Base-by-base conservation (phyloP, 1,140 invertebrate species). In the Bombus sibiricus region DNA sequence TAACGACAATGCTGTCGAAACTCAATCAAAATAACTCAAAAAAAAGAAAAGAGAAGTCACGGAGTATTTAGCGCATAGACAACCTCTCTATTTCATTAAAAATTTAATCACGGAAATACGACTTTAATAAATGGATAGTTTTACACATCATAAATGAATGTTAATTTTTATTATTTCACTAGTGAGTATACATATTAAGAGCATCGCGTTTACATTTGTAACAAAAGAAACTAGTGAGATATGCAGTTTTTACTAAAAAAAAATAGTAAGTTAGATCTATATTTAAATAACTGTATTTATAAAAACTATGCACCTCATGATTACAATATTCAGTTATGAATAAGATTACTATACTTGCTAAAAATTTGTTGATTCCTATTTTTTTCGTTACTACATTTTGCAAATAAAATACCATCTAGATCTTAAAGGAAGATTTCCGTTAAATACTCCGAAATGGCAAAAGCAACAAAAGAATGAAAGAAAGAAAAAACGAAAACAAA, bases 1-100 rank as follows among this genome's bases (percentile, higher is more conserved):
- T 95, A 94, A 94, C 94, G 93, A 94, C 92, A 94, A 94, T 92
- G 93, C 91, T 92, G 92, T 94, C 89, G 81, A 88, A 91, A 91
- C 81, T 90, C 68, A 91, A 90, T 81, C 66, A 90, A 88, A 90
- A 85, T 37, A 90, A 90, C 83, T 88, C 68, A 90, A 91, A 90
- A 86, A 85, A 91, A 93, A 90, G 89, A 88, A 86, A 91, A 86
- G 91, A 93, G 89, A 91, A 87, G 83, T 83, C 85, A 74, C 68
- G 81, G 88, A 92, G 87, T 90, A 93, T 92, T 91, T 92, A 93
- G 79, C 89, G 87, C 69, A 37, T 15, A n/a, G 18, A 74, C 5
- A n/a, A 71, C 13, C n/a, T 59, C 4, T 32, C n/a, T 18, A 37
- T 25, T 39, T 10, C 53, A 73, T 66, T 18, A 6, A 69, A 71